Percentiles rank a stretch among this genome's conserved stretches.
These are phyloP conservation scores for Istiophorus platypterus DNA, from an alignment of 2,113 vertebrate genomes.

Conservation along the genomic window DNA sequence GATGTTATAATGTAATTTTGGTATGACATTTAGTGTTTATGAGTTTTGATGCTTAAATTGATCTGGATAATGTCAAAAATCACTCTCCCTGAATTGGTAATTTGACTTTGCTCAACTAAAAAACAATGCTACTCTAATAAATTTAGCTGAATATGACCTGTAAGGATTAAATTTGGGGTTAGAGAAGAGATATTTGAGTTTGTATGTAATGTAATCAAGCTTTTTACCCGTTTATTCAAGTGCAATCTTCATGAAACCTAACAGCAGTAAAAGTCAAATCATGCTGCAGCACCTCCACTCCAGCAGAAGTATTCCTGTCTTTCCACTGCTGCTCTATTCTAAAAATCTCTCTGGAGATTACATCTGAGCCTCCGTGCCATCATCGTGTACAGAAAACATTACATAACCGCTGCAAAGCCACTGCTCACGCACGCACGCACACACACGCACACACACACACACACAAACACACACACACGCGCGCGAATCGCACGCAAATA, in stretches of 20 bases:
- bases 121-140: background rate
- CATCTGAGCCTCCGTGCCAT: constrained; percentile 39
- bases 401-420: constrained; percentile 59
- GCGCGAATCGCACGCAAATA: background rate
- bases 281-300: background rate
- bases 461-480: constrained; percentile 28
- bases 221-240: background rate
- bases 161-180: background rate
- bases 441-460: constrained; percentile 28
- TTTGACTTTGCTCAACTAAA: background rate
- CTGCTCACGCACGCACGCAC: constrained; percentile 3
- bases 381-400: constrained; percentile 63
- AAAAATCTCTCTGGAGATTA: constrained; percentile 52
- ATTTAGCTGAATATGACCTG: background rate
- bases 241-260: background rate
- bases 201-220: background rate
- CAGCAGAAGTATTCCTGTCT: constrained; percentile 45
- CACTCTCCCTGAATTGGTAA: background rate
- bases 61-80: background rate
- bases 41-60: background rate
- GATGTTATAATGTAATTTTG: too few relatives aligned
- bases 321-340: constrained; percentile 56
- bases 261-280: background rate
- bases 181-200: background rate
- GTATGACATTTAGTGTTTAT: background rate